phyloP scores from a whole-genome alignment of 1,140 invertebrate genomes.

The Macrostomum lignano region DNA sequence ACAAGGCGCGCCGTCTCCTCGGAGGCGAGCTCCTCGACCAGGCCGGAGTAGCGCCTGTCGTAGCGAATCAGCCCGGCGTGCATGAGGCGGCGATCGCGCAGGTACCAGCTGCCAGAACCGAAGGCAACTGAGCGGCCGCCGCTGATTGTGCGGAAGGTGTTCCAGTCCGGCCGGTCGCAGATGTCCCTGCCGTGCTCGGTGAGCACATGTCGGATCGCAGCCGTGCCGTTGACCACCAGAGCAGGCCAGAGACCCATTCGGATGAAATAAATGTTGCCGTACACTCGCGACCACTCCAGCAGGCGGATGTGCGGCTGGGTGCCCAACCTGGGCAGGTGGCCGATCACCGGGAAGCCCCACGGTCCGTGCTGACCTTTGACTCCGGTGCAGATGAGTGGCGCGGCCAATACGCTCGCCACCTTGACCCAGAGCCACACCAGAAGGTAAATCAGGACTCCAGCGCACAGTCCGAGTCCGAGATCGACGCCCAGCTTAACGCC shows the following conservation, averaged over 20 bases:
- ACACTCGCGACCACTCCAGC: background rate
- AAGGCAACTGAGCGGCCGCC: slow-evolving; percentile 3
- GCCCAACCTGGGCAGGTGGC: slow-evolving; percentile 1
- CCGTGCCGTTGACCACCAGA: background rate
- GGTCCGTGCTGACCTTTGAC: no score
- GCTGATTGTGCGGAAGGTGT: background rate
- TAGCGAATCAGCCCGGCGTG: background rate
- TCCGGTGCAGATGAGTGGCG: no score
- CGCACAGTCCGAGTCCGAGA: no score
- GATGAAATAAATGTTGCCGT: slow-evolving; percentile 2
- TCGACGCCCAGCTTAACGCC: no score
- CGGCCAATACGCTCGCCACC: no score
- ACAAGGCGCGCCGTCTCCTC: background rate
- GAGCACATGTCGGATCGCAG: background rate
- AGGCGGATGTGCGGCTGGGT: background rate
- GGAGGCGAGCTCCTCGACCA: background rate
- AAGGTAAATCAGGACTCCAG: no score
- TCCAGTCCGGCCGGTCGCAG: slow-evolving; percentile 1
- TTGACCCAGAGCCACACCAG: no score
- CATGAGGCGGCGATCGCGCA: background rate
- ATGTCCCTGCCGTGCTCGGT: background rate
- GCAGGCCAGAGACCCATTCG: background rate
- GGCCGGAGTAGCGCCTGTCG: background rate
- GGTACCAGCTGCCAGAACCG: background rate
- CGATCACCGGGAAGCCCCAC: slow-evolving; percentile 4